Evolutionary conservation across 23 tunicate species (phyloP).

Genomic region (Ciona savignyi): DNA sequence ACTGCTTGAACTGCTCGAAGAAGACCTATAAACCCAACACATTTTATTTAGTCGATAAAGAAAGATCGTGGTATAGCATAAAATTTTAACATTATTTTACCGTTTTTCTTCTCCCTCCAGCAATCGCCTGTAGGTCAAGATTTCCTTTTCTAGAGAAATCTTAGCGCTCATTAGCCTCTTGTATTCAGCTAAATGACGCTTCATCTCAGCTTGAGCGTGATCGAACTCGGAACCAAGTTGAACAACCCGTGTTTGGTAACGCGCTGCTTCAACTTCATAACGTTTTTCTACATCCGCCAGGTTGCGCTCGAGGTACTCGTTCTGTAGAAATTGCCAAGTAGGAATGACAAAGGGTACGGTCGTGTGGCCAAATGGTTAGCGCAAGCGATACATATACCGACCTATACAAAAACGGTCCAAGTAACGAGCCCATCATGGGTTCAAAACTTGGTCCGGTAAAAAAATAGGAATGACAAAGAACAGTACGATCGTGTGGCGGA

Average conservation of each 20-base stretch:
- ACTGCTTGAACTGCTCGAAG: slow-evolving; percentile 35
- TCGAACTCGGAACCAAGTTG: slow-evolving; percentile 72
- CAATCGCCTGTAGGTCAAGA: slow-evolving; percentile 57
- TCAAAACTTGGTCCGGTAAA: too few relatives aligned
- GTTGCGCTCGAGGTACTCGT: slow-evolving; percentile 98
- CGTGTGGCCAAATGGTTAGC: too few relatives aligned
- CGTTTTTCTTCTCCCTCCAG: slow-evolving; percentile 78
- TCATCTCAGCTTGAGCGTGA: slow-evolving; percentile 73
- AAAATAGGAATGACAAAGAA: too few relatives aligned
- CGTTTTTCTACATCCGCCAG: slow-evolving; percentile 97
- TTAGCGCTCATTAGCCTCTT: slow-evolving; percentile 84
- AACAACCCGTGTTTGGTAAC: slow-evolving; percentile 68
- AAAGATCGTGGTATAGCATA: too few relatives aligned
- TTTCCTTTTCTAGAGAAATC: slow-evolving; percentile 80
- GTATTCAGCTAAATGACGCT: slow-evolving; percentile 95
- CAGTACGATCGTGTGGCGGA: too few relatives aligned
- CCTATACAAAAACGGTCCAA: too few relatives aligned
- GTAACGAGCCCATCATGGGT: too few relatives aligned
- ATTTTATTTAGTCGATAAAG: too few relatives aligned
- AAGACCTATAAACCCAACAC: not conserved
- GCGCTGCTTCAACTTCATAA: slow-evolving; percentile 85
- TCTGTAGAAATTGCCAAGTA: slow-evolving; percentile 87
- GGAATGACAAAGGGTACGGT: too few relatives aligned
- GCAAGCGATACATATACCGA: too few relatives aligned
- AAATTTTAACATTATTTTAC: slow-evolving; percentile 12